These are phyloP conservation scores for Nibea albiflora DNA, from an alignment of 2,113 vertebrate species.

Conservation along the genomic window DNA sequence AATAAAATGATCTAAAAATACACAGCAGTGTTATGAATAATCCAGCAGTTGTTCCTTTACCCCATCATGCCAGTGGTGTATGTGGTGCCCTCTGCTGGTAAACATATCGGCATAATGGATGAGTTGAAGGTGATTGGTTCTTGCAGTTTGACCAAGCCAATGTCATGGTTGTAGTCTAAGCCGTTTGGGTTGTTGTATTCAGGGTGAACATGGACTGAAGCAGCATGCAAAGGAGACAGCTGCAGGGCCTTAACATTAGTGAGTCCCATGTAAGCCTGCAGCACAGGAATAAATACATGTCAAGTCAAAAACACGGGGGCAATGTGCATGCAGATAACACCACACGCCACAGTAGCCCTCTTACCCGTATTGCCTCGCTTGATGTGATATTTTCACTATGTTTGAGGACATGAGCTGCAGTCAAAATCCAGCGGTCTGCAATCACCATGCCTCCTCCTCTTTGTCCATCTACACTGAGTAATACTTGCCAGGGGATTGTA, in stretches of 20 bases:
- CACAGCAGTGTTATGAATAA: neutral
- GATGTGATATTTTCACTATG: fast-evolving
- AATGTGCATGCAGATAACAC: neutral
- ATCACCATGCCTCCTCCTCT: conserved; percentile 76
- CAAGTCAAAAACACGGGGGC: neutral
- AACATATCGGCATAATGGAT: conserved; percentile 78
- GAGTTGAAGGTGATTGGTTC: conserved; percentile 58
- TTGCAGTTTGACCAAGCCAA: conserved; percentile 73
- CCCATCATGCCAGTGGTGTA: conserved; percentile 28
- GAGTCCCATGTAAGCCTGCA: conserved; percentile 66
- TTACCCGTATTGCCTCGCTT: conserved; percentile 20
- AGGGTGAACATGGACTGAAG: conserved; percentile 70
- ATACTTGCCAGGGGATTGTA: conserved; percentile 82
- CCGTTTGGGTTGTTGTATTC: neutral
- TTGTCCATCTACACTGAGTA: fast-evolving
- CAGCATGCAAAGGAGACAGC: fast-evolving
- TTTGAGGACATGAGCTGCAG: conserved; percentile 72
- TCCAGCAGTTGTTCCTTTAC: conserved; percentile 53
- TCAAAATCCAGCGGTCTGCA: conserved; percentile 79
- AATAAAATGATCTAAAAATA: no score
- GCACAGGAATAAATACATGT: neutral
- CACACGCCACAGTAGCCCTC: neutral
- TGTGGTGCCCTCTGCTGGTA: conserved; percentile 50
- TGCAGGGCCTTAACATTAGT: fast-evolving
- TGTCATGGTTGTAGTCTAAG: conserved; percentile 66